A percentile compares a stretch with the other conserved stretches of the same genome.
Conservation (phyloP, 2,888 invertebrate species). For the Tethea ocularis region DNA sequence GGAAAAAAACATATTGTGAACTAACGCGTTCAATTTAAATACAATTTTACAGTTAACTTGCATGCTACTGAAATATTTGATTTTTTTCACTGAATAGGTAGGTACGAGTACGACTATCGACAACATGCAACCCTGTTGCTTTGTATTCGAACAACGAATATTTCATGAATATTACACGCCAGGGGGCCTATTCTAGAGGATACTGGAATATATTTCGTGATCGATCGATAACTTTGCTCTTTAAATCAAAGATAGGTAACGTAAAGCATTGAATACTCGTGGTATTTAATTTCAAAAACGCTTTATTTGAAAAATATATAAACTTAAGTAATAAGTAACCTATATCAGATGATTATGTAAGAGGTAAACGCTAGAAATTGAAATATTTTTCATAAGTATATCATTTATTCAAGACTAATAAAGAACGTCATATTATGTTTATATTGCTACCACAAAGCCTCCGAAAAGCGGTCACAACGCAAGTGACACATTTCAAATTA, state of each 20-base stretch:
- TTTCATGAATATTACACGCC: constrained; percentile 57
- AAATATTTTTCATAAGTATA: too few relatives aligned
- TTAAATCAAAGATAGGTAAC: constrained; percentile 28
- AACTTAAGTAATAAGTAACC: too few relatives aligned
- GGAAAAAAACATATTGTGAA: constrained; percentile 19
- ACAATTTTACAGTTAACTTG: constrained; percentile 42
- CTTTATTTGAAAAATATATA: neutral
- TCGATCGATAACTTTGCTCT: constrained; percentile 23
- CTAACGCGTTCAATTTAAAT: constrained; percentile 32
- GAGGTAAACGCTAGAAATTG: too few relatives aligned
- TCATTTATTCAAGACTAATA: too few relatives aligned
- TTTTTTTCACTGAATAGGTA: constrained; percentile 43
- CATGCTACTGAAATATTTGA: constrained; percentile 62
- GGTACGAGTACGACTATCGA: constrained; percentile 11
- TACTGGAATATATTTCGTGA: constrained; percentile 28
- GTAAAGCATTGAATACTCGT: neutral
- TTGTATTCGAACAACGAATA: constrained; percentile 60
- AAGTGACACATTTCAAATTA: too few relatives aligned
- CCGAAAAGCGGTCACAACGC: too few relatives aligned
- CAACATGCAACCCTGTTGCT: constrained; percentile 46
- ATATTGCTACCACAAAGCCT: too few relatives aligned
- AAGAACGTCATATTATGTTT: too few relatives aligned
- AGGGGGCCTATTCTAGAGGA: constrained; percentile 38
- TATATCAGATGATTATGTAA: too few relatives aligned
- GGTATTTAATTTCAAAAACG: neutral